Evolutionary conservation across 2,888 invertebrate genomes (phyloP), one percentile per base, ranked within the genome.

Genomic region (Platynereis dumerilii): DNA sequence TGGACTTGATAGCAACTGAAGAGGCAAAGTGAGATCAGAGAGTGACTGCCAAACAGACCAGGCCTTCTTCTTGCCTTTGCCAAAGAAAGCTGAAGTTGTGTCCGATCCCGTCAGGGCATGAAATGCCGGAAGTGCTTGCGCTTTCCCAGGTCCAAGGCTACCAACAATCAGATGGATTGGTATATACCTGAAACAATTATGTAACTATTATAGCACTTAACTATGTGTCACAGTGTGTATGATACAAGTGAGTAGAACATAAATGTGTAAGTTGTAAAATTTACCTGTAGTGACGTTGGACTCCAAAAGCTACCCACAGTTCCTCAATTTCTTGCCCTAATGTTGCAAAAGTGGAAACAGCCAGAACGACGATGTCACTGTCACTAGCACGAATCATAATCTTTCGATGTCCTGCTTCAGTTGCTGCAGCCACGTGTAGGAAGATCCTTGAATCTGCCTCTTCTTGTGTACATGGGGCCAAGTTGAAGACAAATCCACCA

Each of bases 11-110:
- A 56, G 56, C 56, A 56, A 12, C 28, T 56, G 56, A 27, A 56
- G 56, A 28, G 56, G 56, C 27, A 56, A 22, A 12, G 56, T 56
- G 24, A 56, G 56, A 12, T 56, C 56, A 27, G 56, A 28, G 10
- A 56, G 22, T 12, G 28, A 56, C 28, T 56, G 56, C 56, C 56
- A 56, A 10, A 56, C 56, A 15, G 56, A 17, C 67, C 60, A 68
- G 42, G 61, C 68, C 39, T n/a, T n/a, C n/a, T n/a, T n/a, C n/a
- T n/a, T n/a, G n/a, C n/a, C n/a, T n/a, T n/a, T n/a, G n/a, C n/a
- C n/a, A n/a, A n/a, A n/a, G n/a, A n/a, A n/a, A n/a, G n/a, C n/a
- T n/a, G n/a, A n/a, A n/a, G n/a, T n/a, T n/a, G n/a, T n/a, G n/a
- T n/a, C n/a, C n/a, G n/a, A n/a, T n/a, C n/a, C n/a, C n/a, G n/a